phyloP scores from a whole-genome alignment of 2,888 invertebrate genomes.

The Hypolimnas misippus region DNA sequence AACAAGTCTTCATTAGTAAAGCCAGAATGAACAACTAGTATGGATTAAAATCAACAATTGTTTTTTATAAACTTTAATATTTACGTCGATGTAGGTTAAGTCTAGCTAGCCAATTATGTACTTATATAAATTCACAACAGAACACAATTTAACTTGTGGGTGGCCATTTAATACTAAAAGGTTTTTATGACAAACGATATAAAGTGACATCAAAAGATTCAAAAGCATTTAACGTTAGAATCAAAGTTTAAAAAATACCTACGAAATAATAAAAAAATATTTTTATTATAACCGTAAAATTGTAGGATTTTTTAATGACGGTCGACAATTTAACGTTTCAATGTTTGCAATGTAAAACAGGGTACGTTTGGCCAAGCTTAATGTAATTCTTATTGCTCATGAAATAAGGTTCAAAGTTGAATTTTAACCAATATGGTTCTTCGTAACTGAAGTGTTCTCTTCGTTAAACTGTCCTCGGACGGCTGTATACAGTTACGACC shows the following conservation, averaged over 20 bases:
- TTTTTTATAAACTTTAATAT: no score
- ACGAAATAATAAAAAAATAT: slow-evolving; percentile 9
- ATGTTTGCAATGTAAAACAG: slow-evolving; percentile 19
- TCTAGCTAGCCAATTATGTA: no score
- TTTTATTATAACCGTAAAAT: slow-evolving; percentile 20
- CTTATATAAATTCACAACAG: no score
- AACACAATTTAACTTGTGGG: no score
- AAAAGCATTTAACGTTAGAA: slow-evolving; percentile 4
- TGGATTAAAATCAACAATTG: no score
- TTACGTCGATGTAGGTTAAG: no score
- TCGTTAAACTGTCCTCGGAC: slow-evolving; percentile 22
- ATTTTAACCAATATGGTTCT: neutral
- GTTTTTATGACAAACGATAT: no score
- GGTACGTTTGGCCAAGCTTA: neutral
- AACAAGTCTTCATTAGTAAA: no score
- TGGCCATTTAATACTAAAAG: no score
- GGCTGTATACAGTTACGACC: slow-evolving; percentile 30
- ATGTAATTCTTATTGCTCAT: neutral
- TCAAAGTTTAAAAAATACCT: slow-evolving; percentile 7
- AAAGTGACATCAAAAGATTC: neutral
- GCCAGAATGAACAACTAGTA: no score
- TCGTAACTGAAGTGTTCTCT: slow-evolving; percentile 3
- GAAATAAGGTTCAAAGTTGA: neutral
- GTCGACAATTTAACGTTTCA: slow-evolving; percentile 21
- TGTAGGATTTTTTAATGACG: slow-evolving; percentile 20